These are phyloP conservation scores for Dichetophora obliterata DNA, from an alignment of 2,888 invertebrate genomes.

Conservation along the genomic window DNA sequence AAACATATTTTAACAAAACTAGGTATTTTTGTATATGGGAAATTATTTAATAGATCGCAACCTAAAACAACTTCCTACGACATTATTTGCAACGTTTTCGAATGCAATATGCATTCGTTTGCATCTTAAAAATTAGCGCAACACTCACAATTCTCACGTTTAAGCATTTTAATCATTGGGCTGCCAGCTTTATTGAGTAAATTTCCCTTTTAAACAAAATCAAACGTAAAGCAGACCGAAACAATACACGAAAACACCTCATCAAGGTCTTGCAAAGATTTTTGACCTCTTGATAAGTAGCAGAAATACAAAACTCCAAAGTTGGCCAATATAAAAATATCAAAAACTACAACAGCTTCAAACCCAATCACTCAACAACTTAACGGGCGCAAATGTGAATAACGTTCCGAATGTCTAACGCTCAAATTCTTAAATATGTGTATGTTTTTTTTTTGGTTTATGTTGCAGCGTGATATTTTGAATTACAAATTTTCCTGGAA, in stretches of 20 bases:
- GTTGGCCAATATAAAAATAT: neutral
- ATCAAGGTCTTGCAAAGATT: slow-evolving; percentile 7
- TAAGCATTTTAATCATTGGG: neutral
- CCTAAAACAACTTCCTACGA: too few relatives aligned
- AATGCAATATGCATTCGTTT: too few relatives aligned
- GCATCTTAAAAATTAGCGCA: neutral
- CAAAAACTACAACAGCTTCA: neutral
- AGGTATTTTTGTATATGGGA: neutral
- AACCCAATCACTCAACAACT: neutral
- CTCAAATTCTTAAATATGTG: neutral
- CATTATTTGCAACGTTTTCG: too few relatives aligned
- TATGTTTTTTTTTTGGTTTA: neutral
- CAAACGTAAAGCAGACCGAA: neutral
- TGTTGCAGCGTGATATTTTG: neutral
- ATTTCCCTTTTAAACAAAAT: neutral
- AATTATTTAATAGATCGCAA: too few relatives aligned
- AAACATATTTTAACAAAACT: too few relatives aligned
- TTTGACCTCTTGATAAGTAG: slow-evolving; percentile 13
- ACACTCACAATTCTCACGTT: neutral
- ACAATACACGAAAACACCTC: neutral
- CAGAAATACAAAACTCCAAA: neutral
- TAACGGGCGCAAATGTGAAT: slow-evolving; percentile 10
- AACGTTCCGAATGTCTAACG: slow-evolving; percentile 8
- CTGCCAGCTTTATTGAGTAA: neutral
- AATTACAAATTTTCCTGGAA: slow-evolving; percentile 21